Conservation (phyloP, 2,888 invertebrate genomes). For the Polyommatus icarus region DNA sequence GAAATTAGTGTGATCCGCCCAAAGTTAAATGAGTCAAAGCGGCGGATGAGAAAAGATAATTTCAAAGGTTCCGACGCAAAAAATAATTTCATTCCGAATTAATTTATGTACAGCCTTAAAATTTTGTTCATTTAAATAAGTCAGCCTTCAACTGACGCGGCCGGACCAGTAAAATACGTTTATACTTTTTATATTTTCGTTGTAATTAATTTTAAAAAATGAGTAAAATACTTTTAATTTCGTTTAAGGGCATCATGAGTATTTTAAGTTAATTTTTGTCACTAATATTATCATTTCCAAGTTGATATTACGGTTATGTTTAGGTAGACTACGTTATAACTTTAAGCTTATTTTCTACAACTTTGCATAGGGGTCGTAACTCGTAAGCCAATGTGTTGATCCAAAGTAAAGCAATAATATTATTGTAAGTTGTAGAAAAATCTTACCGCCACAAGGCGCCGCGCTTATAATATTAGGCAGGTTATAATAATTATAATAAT, state of each 20-base stretch:
- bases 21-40: conserved; percentile 8
- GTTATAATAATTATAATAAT: no score
- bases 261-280: no score
- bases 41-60: conserved; percentile 20
- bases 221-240: conserved; percentile 10
- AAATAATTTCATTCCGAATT: conserved; percentile 25
- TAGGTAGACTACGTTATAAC: no score
- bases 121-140: conserved; percentile 27
- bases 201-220: background rate
- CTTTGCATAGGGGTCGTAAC: no score
- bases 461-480: no score
- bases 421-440: no score
- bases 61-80: conserved; percentile 22
- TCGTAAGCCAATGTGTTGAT: no score
- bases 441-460: no score
- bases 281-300: no score
- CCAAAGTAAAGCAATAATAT: no score
- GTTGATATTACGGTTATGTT: no score
- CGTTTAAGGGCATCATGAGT: background rate
- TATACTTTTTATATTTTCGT: conserved; percentile 20
- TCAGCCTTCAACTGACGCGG: background rate
- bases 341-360: no score
- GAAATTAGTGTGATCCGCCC: conserved; percentile 2
- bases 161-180: conserved; percentile 7
- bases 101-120: conserved; percentile 23